Evolutionary conservation across 2,888 invertebrate genomes (phyloP).

Genomic region (Drosophila nr. fundita): DNA sequence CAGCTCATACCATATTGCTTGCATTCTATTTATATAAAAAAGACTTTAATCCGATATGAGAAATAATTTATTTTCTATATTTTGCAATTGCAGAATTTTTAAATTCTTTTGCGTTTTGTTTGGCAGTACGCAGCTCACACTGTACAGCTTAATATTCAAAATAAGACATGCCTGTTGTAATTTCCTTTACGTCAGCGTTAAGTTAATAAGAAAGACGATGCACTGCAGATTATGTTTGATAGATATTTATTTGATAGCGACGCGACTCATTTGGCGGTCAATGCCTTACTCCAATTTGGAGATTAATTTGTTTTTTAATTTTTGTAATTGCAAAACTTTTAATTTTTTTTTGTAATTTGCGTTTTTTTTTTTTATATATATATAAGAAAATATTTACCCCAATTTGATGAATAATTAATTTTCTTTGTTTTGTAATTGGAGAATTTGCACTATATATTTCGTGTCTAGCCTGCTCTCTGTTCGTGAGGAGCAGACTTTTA

Average conservation of each 20-base stretch:
- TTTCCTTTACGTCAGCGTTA: too few relatives aligned
- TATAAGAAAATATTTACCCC: not conserved
- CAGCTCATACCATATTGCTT: slow-evolving; percentile 7
- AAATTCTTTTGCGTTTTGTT: not conserved
- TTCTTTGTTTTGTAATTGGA: not conserved
- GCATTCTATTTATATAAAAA: not conserved
- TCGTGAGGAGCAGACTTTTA: slow-evolving; percentile 16
- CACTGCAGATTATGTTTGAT: too few relatives aligned
- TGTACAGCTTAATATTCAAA: not conserved
- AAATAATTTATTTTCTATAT: not conserved
- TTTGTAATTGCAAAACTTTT: too few relatives aligned
- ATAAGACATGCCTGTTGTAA: too few relatives aligned
- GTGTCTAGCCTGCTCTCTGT: not conserved
- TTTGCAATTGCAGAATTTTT: not conserved
- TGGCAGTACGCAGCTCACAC: slow-evolving; percentile 8
- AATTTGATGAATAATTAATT: not conserved
- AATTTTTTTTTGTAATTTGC: too few relatives aligned
- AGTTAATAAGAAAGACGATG: too few relatives aligned
- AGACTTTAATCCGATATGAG: too few relatives aligned
- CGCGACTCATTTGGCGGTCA: too few relatives aligned
- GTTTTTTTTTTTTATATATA: too few relatives aligned
- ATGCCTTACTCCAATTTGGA: not conserved
- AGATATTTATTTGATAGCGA: too few relatives aligned
- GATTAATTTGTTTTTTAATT: not conserved
- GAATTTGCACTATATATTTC: not conserved